These are phyloP conservation scores for Hippocampus kuda DNA, from an alignment of 2,797 vertebrate species.

Conservation along the genomic window DNA sequence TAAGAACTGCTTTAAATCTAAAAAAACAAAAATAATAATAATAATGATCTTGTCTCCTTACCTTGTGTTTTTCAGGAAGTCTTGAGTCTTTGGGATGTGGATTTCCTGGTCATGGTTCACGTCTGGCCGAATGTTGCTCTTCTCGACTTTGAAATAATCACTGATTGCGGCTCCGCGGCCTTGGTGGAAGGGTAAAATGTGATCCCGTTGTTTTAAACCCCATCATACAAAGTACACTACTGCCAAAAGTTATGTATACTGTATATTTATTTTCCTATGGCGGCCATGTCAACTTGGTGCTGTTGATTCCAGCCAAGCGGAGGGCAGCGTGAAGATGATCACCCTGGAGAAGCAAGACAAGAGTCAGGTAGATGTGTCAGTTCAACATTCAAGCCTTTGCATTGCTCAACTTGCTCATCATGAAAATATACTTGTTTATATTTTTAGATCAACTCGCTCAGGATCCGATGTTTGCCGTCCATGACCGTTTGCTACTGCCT, in stretches of 20 bases:
- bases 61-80: constrained; percentile 68
- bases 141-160: constrained; percentile 83
- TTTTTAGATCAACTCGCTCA: constrained; percentile 72
- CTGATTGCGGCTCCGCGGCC: constrained; percentile 75
- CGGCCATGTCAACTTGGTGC: not conserved
- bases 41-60: too few relatives aligned
- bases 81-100: constrained; percentile 81
- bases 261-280: not conserved
- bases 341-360: constrained; percentile 65
- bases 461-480: constrained; percentile 77
- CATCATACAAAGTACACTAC: not conserved
- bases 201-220: not conserved
- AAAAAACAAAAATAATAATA: too few relatives aligned
- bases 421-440: not conserved
- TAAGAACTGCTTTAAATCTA: too few relatives aligned
- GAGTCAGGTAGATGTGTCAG: constrained; percentile 61
- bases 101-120: constrained; percentile 74
- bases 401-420: not conserved
- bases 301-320: constrained; percentile 70
- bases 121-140: constrained; percentile 73
- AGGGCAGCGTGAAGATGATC: constrained; percentile 78
- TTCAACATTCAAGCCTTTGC: too few relatives aligned
- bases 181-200: constrained; percentile 55
- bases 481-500: constrained; percentile 83
- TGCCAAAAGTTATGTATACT: not conserved